Conservation (phyloP, 2,797 vertebrate species). For the Leucoraja ocellata region DNA sequence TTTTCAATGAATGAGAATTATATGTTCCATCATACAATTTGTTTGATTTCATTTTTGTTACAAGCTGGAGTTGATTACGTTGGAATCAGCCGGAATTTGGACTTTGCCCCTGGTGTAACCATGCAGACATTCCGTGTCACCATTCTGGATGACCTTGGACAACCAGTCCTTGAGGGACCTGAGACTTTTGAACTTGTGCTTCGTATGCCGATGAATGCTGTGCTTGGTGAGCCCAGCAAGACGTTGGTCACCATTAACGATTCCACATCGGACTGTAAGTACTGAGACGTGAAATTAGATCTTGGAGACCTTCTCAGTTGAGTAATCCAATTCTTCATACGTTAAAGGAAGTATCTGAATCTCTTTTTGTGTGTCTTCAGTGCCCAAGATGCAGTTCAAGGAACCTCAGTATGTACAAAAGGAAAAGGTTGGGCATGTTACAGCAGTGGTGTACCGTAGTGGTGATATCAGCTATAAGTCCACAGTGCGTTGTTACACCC, state of each 20-base stretch:
- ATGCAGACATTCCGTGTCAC: constrained; percentile 73
- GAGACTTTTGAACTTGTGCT: constrained; percentile 76
- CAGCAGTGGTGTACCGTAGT: constrained; percentile 61
- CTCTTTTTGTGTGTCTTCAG: constrained; percentile 46
- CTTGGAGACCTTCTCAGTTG: not conserved
- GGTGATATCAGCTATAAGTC: constrained; percentile 64
- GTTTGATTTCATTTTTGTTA: not conserved
- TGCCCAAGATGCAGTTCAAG: constrained; percentile 72
- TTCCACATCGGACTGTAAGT: constrained; percentile 64
- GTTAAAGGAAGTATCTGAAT: not conserved
- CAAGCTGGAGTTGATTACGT: constrained; percentile 75
- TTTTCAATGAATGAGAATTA: not conserved
- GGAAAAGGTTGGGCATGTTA: constrained; percentile 63
- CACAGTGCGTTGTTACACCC: constrained; percentile 66
- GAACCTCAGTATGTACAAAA: constrained; percentile 62
- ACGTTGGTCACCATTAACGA: constrained; percentile 73
- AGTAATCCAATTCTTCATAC: not conserved
- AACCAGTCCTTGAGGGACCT: constrained; percentile 69
- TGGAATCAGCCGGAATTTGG: constrained; percentile 70
- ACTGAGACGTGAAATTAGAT: not conserved
- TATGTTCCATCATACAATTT: not conserved
- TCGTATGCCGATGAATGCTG: constrained; percentile 69
- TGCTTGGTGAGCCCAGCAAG: constrained; percentile 72
- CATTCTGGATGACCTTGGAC: constrained; percentile 72
- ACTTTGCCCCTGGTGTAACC: constrained; percentile 72